Evolutionary conservation across 1,140 invertebrate genomes (phyloP).

Genomic region (Drosophila tsacasi): DNA sequence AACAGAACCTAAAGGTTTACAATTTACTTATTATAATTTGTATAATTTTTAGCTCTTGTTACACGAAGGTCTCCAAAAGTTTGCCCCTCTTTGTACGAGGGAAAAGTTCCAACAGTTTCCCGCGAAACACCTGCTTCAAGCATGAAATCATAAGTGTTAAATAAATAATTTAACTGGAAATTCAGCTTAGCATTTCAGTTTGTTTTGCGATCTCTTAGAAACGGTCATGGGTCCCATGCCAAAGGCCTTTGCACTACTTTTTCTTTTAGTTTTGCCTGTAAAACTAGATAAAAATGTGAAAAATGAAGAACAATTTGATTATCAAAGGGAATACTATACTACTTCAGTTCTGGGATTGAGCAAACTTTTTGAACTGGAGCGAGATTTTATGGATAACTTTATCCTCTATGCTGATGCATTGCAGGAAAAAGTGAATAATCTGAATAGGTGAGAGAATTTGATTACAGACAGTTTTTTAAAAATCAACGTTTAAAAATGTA

Average conservation of each 20-base stretch:
- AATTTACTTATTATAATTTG: background rate
- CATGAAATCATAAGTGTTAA: slow-evolving; percentile 14
- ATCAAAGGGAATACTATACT: slow-evolving; percentile 13
- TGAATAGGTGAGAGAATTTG: slow-evolving; percentile 46
- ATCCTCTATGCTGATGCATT: slow-evolving; percentile 15
- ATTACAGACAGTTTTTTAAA: too few relatives aligned
- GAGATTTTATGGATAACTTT: slow-evolving; percentile 36
- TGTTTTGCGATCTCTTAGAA: background rate
- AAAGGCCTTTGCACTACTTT: background rate
- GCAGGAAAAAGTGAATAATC: slow-evolving; percentile 36
- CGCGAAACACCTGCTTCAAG: background rate
- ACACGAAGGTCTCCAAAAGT: slow-evolving; percentile 4
- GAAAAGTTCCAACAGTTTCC: background rate
- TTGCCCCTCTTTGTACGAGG: slow-evolving; percentile 1
- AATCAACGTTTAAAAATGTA: background rate
- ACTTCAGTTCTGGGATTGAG: slow-evolving; percentile 33
- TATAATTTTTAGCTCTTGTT: slow-evolving; percentile 11
- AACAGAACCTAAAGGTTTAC: background rate
- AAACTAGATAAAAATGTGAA: background rate
- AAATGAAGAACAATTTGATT: background rate
- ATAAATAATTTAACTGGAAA: background rate
- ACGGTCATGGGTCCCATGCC: background rate
- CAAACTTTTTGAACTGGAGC: slow-evolving; percentile 30
- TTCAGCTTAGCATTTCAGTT: background rate
- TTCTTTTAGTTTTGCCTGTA: background rate